Evolutionary conservation across 23 tunicate genomes (phyloP).

Genomic region (Diplosoma virens): DNA sequence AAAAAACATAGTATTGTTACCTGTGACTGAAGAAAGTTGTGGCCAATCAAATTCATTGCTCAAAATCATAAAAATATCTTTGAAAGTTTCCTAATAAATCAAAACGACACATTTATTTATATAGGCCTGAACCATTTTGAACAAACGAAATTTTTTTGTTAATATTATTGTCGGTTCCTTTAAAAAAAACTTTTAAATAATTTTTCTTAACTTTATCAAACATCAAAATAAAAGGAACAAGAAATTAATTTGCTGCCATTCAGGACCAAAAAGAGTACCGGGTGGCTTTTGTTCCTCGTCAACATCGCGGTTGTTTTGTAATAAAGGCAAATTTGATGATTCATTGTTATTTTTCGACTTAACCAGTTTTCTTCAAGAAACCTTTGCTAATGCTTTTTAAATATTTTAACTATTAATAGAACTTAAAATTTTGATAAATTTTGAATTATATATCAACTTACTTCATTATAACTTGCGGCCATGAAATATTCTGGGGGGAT

Average conservation of each 20-base stretch:
- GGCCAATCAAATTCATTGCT: conserved; percentile 94
- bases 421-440: background rate
- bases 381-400: too few species aligned
- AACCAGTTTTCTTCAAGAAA: too few species aligned
- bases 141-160: background rate
- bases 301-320: too few species aligned
- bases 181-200: background rate
- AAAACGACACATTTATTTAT: background rate
- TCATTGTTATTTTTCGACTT: too few species aligned
- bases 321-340: too few species aligned
- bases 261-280: too few species aligned
- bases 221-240: background rate
- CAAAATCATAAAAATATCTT: conserved; percentile 57
- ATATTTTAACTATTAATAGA: too few species aligned
- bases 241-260: too few species aligned
- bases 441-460: background rate
- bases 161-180: background rate
- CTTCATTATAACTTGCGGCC: conserved; percentile 61
- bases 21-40: conserved; percentile 67
- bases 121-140: background rate
- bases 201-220: background rate
- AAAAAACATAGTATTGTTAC: too few species aligned
- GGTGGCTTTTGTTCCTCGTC: too few species aligned
- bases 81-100: conserved; percentile 60
- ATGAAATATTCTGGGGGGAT: conserved; percentile 71